Evolutionary conservation across 2,113 vertebrate species (phyloP), one percentile per base, ranked within the genome.

Genomic region (Sphyrna mokarran): DNA sequence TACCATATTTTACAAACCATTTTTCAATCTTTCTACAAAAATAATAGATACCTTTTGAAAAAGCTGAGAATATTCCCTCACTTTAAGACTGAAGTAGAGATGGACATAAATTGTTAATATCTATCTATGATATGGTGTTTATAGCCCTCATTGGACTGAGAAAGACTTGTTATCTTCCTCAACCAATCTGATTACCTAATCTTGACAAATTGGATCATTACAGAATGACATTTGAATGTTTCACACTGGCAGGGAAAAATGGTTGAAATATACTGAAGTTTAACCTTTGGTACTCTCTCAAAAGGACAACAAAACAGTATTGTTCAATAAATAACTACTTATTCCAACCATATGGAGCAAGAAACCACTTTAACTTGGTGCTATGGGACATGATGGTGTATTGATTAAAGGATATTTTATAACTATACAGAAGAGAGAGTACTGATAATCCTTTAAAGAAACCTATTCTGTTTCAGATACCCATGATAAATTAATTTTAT

Each of bases 41-140:
- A 89, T 6, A 89, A 43, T 89, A 26, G 29, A 20, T 23, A 89
- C 54, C 26, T 29, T 58, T 89, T 89, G 48, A 89, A 89, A 89
- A 89, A 89, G 86, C 23, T 14, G 48, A 58, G 86, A 89, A 89
- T 89, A 61, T 16, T 89, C 43, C 23, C 86, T 58, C 58, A 61
- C 54, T 96, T 96, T 96, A 96, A 96, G 96, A 95, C 96, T 96
- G 97, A 97, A 96, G 97, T 96, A 96, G 96, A 96, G 97, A 96
- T 96, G 43, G 43, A 95, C 70, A 97, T 98, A 96, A 97, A 98
- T 97, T 97, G 97, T 97, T 97, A 97, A 98, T 97, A 96, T 85
- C 96, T 96, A 96, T 1, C 95, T 0, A 26, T 96, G 96, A 97
- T 96, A 96, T 97, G 96, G 91, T 95, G 48, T 97, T 97, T 96